Percentiles rank a stretch among this genome's conserved stretches.
phyloP scores from a whole-genome alignment of 2,888 invertebrate genomes.

The Pterostichus niger region DNA sequence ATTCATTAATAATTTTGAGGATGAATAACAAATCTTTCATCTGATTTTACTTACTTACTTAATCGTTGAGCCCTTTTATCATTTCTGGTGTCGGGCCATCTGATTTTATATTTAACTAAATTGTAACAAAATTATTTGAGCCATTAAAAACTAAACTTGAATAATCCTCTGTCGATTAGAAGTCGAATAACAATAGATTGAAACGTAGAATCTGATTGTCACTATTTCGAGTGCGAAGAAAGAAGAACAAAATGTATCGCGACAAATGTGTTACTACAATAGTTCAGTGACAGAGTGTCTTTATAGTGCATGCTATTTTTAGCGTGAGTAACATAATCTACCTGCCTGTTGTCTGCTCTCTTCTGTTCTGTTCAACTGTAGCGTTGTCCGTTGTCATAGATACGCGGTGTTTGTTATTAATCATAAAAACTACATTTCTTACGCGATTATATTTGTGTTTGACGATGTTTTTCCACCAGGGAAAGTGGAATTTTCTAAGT shows the following conservation, averaged over 20 bases:
- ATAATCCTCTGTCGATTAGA: neutral
- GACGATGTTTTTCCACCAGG: constrained; percentile 11
- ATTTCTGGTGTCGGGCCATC: too few relatives aligned
- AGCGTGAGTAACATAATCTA: constrained; percentile 56
- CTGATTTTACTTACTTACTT: too few relatives aligned
- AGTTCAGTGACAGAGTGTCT: constrained; percentile 48
- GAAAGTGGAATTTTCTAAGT: neutral
- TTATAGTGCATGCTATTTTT: constrained; percentile 60
- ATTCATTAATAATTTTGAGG: neutral
- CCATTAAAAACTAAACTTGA: constrained; percentile 3
- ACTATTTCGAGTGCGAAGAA: constrained; percentile 49
- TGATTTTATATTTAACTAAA: constrained; percentile 9
- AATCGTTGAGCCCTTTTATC: too few relatives aligned
- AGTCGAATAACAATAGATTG: neutral
- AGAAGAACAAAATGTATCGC: constrained; percentile 51
- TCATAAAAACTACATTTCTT: constrained; percentile 17
- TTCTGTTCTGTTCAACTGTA: neutral
- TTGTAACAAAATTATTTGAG: neutral
- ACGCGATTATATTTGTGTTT: constrained; percentile 16
- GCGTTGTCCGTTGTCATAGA: constrained; percentile 28
- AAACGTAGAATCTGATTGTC: constrained; percentile 39
- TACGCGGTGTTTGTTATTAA: constrained; percentile 31
- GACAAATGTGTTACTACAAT: constrained; percentile 65
- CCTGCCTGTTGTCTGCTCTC: constrained; percentile 31
- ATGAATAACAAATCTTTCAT: neutral